Evolutionary conservation across 1,140 invertebrate genomes (phyloP).

Genomic region (Rhopalosiphum maidis): DNA sequence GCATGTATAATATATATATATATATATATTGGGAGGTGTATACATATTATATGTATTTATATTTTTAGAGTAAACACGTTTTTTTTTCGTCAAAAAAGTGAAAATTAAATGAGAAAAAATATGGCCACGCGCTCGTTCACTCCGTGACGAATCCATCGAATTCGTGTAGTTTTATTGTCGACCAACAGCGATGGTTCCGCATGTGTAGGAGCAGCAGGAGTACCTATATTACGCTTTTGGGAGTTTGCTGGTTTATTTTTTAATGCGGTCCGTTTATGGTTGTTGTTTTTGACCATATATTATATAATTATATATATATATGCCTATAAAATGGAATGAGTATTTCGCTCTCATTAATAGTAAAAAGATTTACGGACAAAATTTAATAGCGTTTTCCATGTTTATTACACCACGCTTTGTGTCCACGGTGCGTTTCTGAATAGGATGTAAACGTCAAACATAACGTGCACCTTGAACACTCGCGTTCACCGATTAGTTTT

Average conservation of each 20-base stretch:
- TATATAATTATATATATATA: not conserved
- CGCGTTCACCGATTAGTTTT: not conserved
- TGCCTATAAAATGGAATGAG: constrained; percentile 20
- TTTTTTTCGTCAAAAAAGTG: not conserved
- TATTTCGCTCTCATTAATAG: not conserved
- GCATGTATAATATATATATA: not conserved
- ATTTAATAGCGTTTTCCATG: not conserved
- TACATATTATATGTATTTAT: not conserved
- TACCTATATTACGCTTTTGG: not conserved
- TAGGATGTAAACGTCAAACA: not conserved
- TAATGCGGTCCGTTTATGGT: not conserved
- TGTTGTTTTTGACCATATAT: not conserved
- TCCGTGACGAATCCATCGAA: not conserved
- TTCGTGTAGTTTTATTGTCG: not conserved
- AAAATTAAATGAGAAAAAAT: constrained; percentile 10
- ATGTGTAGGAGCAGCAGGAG: not conserved
- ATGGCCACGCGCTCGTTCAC: not conserved
- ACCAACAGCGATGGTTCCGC: not conserved
- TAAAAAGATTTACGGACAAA: constrained; percentile 4
- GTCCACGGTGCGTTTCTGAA: not conserved
- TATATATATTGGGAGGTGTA: too few species aligned
- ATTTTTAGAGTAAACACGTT: constrained; percentile 4
- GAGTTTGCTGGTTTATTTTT: not conserved
- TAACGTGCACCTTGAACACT: not conserved
- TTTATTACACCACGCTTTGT: not conserved